Evolutionary conservation across 2,888 invertebrate species (phyloP).

Genomic region (Sclerodermus sp.): DNA sequence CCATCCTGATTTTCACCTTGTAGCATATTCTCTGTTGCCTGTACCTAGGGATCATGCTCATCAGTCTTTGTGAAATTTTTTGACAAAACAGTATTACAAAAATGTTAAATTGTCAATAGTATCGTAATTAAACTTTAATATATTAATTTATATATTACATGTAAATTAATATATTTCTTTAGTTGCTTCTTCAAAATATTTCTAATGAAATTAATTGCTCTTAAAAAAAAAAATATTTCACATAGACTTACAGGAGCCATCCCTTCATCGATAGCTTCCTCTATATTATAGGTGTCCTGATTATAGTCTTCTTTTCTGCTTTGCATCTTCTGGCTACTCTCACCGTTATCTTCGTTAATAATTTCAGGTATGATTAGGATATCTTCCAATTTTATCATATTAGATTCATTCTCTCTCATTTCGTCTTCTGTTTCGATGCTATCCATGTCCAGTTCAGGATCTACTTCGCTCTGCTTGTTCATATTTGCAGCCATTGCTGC

Average conservation of each 20-base stretch:
- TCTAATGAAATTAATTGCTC: too few species aligned
- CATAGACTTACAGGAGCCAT: too few species aligned
- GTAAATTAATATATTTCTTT: too few species aligned
- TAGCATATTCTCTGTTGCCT: neutral
- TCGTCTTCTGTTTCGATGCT: slow-evolving; percentile 25
- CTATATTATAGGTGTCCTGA: too few species aligned
- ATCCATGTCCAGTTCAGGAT: slow-evolving; percentile 27
- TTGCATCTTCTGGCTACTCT: slow-evolving; percentile 3
- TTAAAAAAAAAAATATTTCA: too few species aligned
- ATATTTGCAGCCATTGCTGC: slow-evolving; percentile 54
- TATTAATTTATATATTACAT: too few species aligned
- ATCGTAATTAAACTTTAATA: too few species aligned
- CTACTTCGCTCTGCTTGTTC: slow-evolving; percentile 33
- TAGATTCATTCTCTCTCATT: slow-evolving; percentile 21
- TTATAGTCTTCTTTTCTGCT: too few species aligned
- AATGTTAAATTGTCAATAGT: too few species aligned
- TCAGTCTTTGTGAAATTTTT: neutral
- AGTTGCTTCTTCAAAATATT: too few species aligned
- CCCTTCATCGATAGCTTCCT: too few species aligned
- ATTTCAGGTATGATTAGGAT: slow-evolving; percentile 41
- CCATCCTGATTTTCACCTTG: neutral
- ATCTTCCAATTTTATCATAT: slow-evolving; percentile 37
- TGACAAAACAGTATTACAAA: too few species aligned
- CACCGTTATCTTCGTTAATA: slow-evolving; percentile 11
- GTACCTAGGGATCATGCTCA: neutral